Evolutionary conservation across 2,797 vertebrate species (phyloP), one percentile per base, ranked within the genome.

Genomic region (Crax fasciolata): DNA sequence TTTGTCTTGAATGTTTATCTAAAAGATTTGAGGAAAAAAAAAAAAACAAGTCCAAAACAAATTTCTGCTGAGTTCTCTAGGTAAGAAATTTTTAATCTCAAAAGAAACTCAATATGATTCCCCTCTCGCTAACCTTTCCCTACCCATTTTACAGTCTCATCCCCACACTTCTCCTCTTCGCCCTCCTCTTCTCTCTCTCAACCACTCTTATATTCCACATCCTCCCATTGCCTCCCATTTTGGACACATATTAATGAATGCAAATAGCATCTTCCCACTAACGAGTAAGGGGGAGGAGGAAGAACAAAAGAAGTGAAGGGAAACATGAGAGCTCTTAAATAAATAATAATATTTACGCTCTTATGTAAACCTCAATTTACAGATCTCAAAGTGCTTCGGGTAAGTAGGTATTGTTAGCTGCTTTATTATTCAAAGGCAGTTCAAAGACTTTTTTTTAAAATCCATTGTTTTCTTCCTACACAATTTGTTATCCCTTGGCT

Each of bases 271-370:
- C 78, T 83, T 91, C 78, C 84, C 75, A 39, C 63, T 90, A 93
- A 59, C 9, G 79, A 68, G 44, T 61, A 71, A 91, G 0, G 0
- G 68, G 68, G n/a, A 89, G 87, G 43, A 90, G 72, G 90, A 93
- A 80, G 77, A 79, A 71, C n/a, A 89, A 78, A 79, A 83, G 58
- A 16, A 28, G 61, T 57, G 46, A 91, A 71, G 44, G n/a, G 94
- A 96, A 93, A 96, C 8, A 4, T 83, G 93, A 97, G 92, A 94
- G 19, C 44, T 71, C 51, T 75, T 97, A 89, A 97, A 97, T 97
- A 96, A 96, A 61, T 96, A 74, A 96, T 91, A 73, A 72, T 62
- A 92, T 84, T 95, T 83, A 95, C 78, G 72, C 78, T 80, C 74
- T 90, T 80, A 71, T 8, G 54, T 74, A 89, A 89, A 94, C 52